Evolutionary conservation across 2,113 vertebrate species (phyloP).

Genomic region (Bolborhynchus lineola): DNA sequence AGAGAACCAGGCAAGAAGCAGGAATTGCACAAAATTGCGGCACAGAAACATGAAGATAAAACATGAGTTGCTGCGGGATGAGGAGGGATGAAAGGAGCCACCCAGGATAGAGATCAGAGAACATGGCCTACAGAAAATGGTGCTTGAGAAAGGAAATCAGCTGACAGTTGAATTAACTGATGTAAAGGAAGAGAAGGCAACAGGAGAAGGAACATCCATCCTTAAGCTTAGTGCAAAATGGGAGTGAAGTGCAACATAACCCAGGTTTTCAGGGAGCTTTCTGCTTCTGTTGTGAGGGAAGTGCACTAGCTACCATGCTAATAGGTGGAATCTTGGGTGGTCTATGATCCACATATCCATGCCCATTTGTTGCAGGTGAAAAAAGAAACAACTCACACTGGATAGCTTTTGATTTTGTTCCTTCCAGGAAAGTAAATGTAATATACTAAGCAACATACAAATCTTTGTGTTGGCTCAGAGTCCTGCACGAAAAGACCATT

Average conservation of each 20-base stretch:
- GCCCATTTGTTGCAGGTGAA: neutral
- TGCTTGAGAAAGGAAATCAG: neutral
- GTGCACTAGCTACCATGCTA: fast-evolving
- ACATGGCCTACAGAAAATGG: neutral
- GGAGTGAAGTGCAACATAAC: neutral
- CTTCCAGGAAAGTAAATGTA: neutral
- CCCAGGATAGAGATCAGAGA: fast-evolving
- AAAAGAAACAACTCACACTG: neutral
- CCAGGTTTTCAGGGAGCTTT: neutral
- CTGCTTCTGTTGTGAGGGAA: neutral
- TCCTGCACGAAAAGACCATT: fast-evolving
- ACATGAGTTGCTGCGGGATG: fast-evolving
- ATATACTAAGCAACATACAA: neutral
- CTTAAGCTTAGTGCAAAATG: neutral
- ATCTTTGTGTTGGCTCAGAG: neutral
- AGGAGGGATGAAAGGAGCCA: neutral
- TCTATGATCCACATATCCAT: neutral
- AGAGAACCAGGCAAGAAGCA: neutral
- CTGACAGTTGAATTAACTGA: neutral
- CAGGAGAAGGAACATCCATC: neutral
- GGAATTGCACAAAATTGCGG: neutral
- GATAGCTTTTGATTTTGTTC: neutral
- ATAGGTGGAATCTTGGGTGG: neutral
- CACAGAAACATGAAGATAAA: neutral
- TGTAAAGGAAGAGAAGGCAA: neutral